These are phyloP conservation scores for Drosophila subsilvestris DNA, from an alignment of 2,888 invertebrate genomes.

Conservation along the genomic window DNA sequence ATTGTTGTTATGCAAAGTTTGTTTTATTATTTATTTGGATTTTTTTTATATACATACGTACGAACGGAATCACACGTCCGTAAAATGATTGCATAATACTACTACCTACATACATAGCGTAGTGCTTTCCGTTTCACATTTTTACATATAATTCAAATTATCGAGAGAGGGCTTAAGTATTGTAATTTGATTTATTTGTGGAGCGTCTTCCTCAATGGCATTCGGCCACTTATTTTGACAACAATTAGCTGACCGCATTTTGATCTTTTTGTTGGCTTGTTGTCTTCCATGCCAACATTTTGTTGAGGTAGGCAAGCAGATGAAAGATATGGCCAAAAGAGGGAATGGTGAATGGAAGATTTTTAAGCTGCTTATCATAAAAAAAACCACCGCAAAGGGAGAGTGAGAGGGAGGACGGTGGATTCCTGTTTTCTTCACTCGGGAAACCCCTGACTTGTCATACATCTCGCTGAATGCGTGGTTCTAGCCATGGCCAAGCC, in stretches of 20 bases:
- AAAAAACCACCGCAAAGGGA: slow-evolving; percentile 10
- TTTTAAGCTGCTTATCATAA: slow-evolving; percentile 37
- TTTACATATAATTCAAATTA: slow-evolving; percentile 39
- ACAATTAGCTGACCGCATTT: slow-evolving; percentile 66
- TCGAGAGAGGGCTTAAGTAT: slow-evolving; percentile 26
- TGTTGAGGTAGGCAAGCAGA: slow-evolving; percentile 34
- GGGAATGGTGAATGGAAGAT: slow-evolving; percentile 32
- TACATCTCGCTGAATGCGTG: slow-evolving; percentile 2
- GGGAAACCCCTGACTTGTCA: slow-evolving; percentile 31
- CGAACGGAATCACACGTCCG: slow-evolving; percentile 35
- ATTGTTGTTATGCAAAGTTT: slow-evolving; percentile 43
- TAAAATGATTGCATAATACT: slow-evolving; percentile 41
- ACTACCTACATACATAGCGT: neutral
- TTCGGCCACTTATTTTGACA: slow-evolving; percentile 56
- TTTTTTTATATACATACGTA: slow-evolving; percentile 3
- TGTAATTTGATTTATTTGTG: slow-evolving; percentile 42
- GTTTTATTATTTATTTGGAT: slow-evolving; percentile 24
- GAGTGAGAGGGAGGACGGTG: neutral
- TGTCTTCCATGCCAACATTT: neutral
- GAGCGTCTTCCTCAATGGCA: slow-evolving; percentile 32
- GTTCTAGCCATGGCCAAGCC: slow-evolving; percentile 31
- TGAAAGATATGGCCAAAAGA: slow-evolving; percentile 29
- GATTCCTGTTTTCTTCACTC: slow-evolving; percentile 23
- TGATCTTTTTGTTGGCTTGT: slow-evolving; percentile 29
- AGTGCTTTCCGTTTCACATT: slow-evolving; percentile 41